Evolutionary conservation across 2,888 invertebrate genomes (phyloP).

Genomic region (Slavum lentiscoides): DNA sequence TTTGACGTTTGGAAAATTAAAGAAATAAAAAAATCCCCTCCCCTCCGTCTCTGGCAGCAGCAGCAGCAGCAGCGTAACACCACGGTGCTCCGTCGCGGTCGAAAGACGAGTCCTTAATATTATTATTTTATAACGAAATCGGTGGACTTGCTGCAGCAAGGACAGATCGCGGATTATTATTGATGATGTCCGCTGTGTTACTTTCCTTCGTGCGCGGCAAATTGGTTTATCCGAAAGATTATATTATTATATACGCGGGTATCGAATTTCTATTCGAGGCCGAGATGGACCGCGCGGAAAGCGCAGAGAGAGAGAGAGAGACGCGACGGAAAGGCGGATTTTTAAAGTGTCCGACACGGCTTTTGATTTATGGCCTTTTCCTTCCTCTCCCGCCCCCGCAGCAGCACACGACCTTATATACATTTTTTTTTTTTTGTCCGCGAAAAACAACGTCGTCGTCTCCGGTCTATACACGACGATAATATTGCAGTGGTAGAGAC

Average conservation of each 20-base stretch:
- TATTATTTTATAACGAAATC: not conserved
- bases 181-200: slow-evolving; percentile 22
- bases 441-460: too few relatives aligned
- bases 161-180: slow-evolving; percentile 17
- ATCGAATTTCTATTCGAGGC: not conserved
- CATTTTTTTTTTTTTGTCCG: too few relatives aligned
- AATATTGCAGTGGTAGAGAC: too few relatives aligned
- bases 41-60: too few relatives aligned
- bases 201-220: slow-evolving; percentile 18
- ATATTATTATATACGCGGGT: slow-evolving; percentile 18
- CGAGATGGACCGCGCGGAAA: too few relatives aligned
- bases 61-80: not conserved
- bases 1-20: too few relatives aligned
- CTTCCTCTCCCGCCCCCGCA: too few relatives aligned
- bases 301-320: too few relatives aligned
- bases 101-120: not conserved
- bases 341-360: slow-evolving; percentile 33
- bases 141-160: not conserved
- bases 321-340: too few relatives aligned
- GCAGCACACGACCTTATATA: too few relatives aligned
- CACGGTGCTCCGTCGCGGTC: not conserved
- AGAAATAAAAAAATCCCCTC: too few relatives aligned
- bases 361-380: slow-evolving; percentile 46
- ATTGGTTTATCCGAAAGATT: slow-evolving; percentile 42
- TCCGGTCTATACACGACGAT: too few relatives aligned